phyloP scores from a whole-genome alignment of 2,797 vertebrate species.

The Tapera naevia region DNA sequence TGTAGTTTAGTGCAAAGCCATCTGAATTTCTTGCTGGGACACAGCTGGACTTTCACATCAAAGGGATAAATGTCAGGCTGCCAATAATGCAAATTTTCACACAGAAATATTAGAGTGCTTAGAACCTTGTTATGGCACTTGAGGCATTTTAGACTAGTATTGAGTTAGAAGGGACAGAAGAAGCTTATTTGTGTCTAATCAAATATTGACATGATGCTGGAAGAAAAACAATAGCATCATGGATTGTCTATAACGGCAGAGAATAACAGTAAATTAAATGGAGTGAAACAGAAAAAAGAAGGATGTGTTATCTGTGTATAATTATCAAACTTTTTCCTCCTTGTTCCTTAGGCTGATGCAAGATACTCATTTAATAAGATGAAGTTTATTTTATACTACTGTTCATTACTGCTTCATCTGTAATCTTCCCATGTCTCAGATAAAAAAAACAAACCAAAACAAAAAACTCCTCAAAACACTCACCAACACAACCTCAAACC shows the following conservation, averaged over 20 bases:
- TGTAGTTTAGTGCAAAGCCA: neutral
- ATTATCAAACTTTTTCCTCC: neutral
- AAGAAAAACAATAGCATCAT: neutral
- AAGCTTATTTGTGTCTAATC: neutral
- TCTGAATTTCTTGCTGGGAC: neutral
- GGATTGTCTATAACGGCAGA: neutral
- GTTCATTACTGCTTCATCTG: neutral
- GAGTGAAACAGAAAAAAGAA: neutral
- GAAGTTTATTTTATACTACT: neutral
- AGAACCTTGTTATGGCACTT: neutral
- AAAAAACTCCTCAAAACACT: neutral
- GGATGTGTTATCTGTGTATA: neutral
- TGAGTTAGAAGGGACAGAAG: neutral
- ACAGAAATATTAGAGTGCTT: neutral
- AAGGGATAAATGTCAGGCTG: neutral
- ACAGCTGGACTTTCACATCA: neutral
- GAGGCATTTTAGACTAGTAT: neutral
- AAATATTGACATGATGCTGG: neutral
- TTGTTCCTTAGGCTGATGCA: neutral
- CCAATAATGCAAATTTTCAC: neutral
- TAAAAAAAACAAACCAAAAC: neutral
- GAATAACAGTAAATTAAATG: neutral
- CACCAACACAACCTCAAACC: rapidly evolving
- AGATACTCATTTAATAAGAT: neutral
- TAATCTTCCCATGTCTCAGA: neutral